phyloP scores from a whole-genome alignment of 1,140 invertebrate species.

The Oscheius sp. region DNA sequence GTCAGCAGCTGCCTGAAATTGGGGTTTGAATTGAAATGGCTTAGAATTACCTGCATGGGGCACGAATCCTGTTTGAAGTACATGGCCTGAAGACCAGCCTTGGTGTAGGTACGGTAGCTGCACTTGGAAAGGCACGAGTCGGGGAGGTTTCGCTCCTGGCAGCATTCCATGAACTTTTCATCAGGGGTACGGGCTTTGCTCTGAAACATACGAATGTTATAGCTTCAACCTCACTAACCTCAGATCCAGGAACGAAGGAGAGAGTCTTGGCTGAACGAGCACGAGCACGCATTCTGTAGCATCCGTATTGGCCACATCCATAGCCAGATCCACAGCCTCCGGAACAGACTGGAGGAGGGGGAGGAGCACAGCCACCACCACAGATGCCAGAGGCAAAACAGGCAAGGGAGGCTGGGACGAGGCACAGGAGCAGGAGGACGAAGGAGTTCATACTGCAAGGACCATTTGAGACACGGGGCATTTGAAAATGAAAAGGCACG shows the following conservation, averaged over 20 bases:
- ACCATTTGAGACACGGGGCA: too few relatives aligned
- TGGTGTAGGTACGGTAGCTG: slow-evolving; percentile 47
- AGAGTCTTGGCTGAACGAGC: slow-evolving; percentile 35
- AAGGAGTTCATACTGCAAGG: background rate
- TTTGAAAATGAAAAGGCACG: too few relatives aligned
- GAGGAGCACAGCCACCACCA: slow-evolving; percentile 40
- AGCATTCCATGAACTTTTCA: slow-evolving; percentile 50
- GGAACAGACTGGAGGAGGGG: slow-evolving; percentile 32
- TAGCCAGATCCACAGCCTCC: slow-evolving; percentile 37
- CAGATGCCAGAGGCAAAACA: slow-evolving; percentile 44
- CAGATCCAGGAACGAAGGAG: slow-evolving; percentile 4
- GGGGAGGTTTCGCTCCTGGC: slow-evolving; percentile 50
- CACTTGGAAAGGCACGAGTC: slow-evolving; percentile 48
- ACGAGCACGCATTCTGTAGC: slow-evolving; percentile 37
- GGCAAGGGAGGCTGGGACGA: slow-evolving; percentile 25
- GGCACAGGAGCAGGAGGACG: background rate
- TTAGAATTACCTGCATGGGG: slow-evolving; percentile 36
- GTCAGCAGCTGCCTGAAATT: slow-evolving; percentile 45
- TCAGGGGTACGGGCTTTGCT: slow-evolving; percentile 42
- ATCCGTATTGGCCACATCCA: slow-evolving; percentile 38
- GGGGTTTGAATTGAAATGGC: background rate
- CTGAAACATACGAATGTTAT: background rate
- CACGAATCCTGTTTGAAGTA: slow-evolving; percentile 45
- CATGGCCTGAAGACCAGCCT: slow-evolving; percentile 43
- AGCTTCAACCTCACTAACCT: background rate